Evolutionary conservation across 2,113 vertebrate species (phyloP).

Genomic region (Thymallus thymallus): DNA sequence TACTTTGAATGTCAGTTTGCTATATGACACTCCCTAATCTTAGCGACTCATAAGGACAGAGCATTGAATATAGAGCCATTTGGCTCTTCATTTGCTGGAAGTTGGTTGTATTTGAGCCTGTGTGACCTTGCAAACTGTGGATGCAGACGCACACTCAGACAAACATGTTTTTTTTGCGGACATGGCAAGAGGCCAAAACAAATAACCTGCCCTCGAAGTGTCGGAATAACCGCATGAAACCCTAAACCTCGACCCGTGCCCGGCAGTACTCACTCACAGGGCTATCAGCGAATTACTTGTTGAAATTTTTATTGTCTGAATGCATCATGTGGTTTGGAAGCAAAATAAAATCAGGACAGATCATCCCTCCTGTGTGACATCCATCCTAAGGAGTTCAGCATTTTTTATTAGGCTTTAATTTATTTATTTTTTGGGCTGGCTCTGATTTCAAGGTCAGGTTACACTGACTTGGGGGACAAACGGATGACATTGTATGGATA

Average conservation of each 20-base stretch:
- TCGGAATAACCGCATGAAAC: slow-evolving; percentile 76
- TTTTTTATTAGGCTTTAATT: slow-evolving; percentile 72
- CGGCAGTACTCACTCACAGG: slow-evolving; percentile 58
- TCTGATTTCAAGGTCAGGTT: slow-evolving; percentile 73
- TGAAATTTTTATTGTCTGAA: slow-evolving; percentile 85
- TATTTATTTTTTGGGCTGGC: slow-evolving; percentile 69
- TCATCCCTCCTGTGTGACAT: slow-evolving; percentile 67
- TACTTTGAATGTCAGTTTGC: too few species aligned
- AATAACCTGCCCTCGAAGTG: slow-evolving; percentile 69
- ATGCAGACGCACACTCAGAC: slow-evolving; percentile 65
- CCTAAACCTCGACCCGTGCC: slow-evolving; percentile 66
- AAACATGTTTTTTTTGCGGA: slow-evolving; percentile 62
- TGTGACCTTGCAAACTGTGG: slow-evolving; percentile 62
- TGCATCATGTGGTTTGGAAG: slow-evolving; percentile 78
- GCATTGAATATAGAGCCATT: not conserved
- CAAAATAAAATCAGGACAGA: slow-evolving; percentile 71
- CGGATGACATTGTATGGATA: slow-evolving; percentile 65
- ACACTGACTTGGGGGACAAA: slow-evolving; percentile 69
- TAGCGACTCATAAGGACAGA: not conserved
- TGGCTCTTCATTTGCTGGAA: not conserved
- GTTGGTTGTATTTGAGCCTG: slow-evolving; percentile 42
- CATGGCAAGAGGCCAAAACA: slow-evolving; percentile 66
- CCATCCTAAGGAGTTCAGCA: slow-evolving; percentile 65
- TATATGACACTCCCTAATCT: not conserved
- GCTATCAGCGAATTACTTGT: slow-evolving; percentile 79